Base-by-base conservation (phyloP, 2,797 vertebrate species). In the Megaceryle alcyon region DNA sequence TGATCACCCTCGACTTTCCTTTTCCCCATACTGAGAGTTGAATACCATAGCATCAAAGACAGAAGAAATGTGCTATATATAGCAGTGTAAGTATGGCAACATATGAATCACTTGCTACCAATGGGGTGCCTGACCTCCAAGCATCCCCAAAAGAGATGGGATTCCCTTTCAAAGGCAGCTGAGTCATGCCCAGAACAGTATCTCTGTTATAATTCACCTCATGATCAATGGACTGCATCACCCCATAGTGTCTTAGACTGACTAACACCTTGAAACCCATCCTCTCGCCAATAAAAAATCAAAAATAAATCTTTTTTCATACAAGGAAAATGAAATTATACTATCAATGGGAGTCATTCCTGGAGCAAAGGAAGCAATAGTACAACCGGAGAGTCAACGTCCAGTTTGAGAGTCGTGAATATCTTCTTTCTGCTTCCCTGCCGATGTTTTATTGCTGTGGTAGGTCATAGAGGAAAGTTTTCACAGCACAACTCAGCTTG, bases 161-260 rank as follows among this genome's bases (percentile, higher is more conserved):
- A 82, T 87, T 94, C 68, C 71, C 84, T 85, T 91, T 59, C 78
- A 73, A 86, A 88, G 65, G 61, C 61, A 78, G 11, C 59, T 65
- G 68, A 82, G 46, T 66, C 78, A 44, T 18, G 21, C 33, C 64
- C 78, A 82, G 51, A 84, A 78, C 26, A 25, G 19, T 1, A 0
- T 22, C 37, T 88, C 48, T 41, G 16, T 16, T 28, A 11, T 39
- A 72, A 72, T 46, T 39, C 63, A 28, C 33, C 46, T 35, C 25
- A 29, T 14, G 43, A 69, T 85, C 87, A 79, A 69, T 26, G 35
- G 31, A 22, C 46, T 59, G 35, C 25, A 76, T 71, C n/a, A 2
- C 33, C 49, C 65, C 28, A 12, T 5, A 57, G 41, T n/a, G 25
- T 41, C 35, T 72, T 29, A 60, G 53, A 57, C 59, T 3, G 1